Percentiles rank a stretch among this genome's conserved stretches.
Evolutionary conservation across 1,140 invertebrate species (phyloP).

Genomic region (Physella acuta): DNA sequence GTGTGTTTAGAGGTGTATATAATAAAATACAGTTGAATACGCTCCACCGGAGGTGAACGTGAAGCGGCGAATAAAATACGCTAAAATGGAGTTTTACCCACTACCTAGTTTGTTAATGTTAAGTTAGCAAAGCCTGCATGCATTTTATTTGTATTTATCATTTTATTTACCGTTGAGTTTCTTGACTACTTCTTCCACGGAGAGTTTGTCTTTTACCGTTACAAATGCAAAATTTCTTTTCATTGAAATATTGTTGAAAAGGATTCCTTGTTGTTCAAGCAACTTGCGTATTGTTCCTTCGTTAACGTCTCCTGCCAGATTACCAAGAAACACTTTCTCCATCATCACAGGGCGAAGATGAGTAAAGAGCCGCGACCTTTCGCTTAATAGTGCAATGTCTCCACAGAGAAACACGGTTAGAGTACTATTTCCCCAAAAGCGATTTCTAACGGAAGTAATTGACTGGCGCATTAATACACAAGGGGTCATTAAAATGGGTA

Average conservation of each 20-base stretch:
- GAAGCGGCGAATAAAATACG: no score
- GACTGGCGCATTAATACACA: slow-evolving; percentile 14
- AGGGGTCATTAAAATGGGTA: not conserved
- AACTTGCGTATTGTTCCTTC: slow-evolving; percentile 21
- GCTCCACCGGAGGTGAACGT: no score
- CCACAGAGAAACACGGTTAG: not conserved
- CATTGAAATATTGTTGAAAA: slow-evolving; percentile 22
- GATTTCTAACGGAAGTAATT: slow-evolving; percentile 15
- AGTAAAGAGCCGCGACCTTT: not conserved
- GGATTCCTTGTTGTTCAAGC: slow-evolving; percentile 18
- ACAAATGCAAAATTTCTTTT: slow-evolving; percentile 23
- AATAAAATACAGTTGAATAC: not conserved
- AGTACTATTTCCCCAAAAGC: slow-evolving; percentile 20
- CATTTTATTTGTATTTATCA: not conserved
- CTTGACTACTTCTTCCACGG: slow-evolving; percentile 17
- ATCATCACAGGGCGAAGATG: not conserved
- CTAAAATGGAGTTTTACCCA: no score
- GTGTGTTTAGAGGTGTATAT: not conserved
- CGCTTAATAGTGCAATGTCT: not conserved
- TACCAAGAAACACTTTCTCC: slow-evolving; percentile 25
- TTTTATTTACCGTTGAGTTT: slow-evolving; percentile 14
- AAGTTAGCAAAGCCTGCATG: not conserved
- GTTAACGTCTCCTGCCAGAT: slow-evolving; percentile 18
- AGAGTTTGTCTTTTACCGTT: slow-evolving; percentile 19
- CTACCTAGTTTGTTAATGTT: not conserved